Evolutionary conservation across 2,888 invertebrate genomes (phyloP), one percentile per base, ranked within the genome.

Genomic region (Chrysotoxum bicinctum): DNA sequence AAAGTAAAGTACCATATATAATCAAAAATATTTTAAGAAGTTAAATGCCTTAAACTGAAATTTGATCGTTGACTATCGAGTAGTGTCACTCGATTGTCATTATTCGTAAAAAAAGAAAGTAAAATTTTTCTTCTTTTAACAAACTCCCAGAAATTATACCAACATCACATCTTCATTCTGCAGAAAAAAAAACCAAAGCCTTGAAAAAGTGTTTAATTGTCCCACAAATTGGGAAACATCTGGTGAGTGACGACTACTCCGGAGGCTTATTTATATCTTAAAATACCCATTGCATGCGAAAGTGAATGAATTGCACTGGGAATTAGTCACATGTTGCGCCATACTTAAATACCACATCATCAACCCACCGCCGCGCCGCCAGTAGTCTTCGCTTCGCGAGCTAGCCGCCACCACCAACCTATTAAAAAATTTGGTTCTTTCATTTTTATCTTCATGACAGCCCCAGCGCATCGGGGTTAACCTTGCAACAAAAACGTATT

Each of bases 241-340:
- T 79, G 79, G 64, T 70, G 78, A 62, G 56, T 58, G 50, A n/a
- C n/a, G n/a, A n/a, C 64, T 19, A 30, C 54, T 23, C 43, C 21
- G 64, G 45, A 7, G 35, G 21, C 21, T 35, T n/a, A n/a, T n/a
- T 56, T 23, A n/a, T 50, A 16, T 54, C 69, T 78, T 43, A 83
- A 83, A 83, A 78, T 83, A 79, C 40, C 58, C 74, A 69, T n/a
- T 40, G 54, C 45, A 74, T 68, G n/a, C n/a, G 72, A 84, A 79
- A 84, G 79, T 76, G 58, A 79, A 75, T 75, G 54, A 84, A 62
- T 84, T 79, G 66, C 79, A 79, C 40, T 54, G 60, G 66, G 40
- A 75, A 84, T 84, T 79, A 84, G 84, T 84, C 84, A 84, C 79
- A 76, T 56, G 50, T 83, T 66, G 78, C 78, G 75, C 48, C 62